Conservation (phyloP, 2,797 vertebrate genomes). For the Vireo griseus region DNA sequence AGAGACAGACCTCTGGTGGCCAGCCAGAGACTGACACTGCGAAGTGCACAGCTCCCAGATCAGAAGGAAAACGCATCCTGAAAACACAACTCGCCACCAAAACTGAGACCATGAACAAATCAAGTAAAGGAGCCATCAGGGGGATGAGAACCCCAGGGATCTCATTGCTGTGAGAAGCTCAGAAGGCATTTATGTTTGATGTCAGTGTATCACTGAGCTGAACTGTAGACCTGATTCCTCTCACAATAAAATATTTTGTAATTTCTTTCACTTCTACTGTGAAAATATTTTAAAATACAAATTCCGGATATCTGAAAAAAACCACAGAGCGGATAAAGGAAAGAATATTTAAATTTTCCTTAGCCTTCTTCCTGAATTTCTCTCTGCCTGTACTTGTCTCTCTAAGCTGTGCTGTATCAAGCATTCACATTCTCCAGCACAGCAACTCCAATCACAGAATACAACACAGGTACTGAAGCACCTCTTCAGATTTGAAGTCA, state of each 20-base stretch:
- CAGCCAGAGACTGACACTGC: neutral
- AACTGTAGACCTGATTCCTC: neutral
- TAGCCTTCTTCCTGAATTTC: neutral
- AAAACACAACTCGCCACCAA: neutral
- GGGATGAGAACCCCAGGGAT: neutral
- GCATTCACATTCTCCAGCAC: neutral
- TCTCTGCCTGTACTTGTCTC: neutral
- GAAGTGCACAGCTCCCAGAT: neutral
- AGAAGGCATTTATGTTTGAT: neutral
- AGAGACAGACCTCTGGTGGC: conserved; percentile 75
- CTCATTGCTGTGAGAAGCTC: neutral
- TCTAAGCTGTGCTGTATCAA: neutral
- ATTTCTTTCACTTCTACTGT: neutral
- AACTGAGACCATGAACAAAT: neutral
- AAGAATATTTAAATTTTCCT: neutral
- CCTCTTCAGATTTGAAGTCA: neutral
- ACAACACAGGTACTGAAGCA: neutral
- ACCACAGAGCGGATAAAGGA: accelerated
- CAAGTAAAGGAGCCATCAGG: neutral
- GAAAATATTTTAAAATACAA: neutral
- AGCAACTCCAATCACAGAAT: neutral
- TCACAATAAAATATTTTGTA: accelerated
- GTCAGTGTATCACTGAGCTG: neutral
- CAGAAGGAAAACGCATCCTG: accelerated
- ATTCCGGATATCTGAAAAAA: neutral